Evolutionary conservation across 2,888 invertebrate genomes (phyloP), one percentile per base, ranked within the genome.

Genomic region (Tillus elongatus): DNA sequence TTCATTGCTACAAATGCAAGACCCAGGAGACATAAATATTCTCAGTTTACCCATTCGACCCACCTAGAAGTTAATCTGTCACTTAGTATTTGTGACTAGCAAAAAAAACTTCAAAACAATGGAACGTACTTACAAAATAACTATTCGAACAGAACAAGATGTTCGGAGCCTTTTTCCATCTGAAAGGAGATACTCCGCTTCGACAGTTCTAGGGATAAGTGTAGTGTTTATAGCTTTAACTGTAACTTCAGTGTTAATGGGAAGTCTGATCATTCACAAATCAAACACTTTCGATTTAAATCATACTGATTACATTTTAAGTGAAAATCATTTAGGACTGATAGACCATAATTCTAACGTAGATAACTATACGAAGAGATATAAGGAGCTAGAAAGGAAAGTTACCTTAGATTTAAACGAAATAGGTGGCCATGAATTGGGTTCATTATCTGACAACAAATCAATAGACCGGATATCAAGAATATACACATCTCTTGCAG

Each of bases 51-150:
- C n/a, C n/a, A n/a, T n/a, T n/a, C n/a, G n/a, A n/a, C n/a, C n/a
- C n/a, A n/a, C n/a, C n/a, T n/a, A n/a, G n/a, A n/a, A n/a, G n/a
- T n/a, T n/a, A n/a, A n/a, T n/a, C n/a, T n/a, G n/a, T n/a, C n/a
- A n/a, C n/a, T n/a, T n/a, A n/a, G n/a, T n/a, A n/a, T n/a, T n/a
- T n/a, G n/a, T n/a, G n/a, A n/a, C n/a, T n/a, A n/a, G n/a, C n/a
- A n/a, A n/a, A n/a, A n/a, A n/a, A n/a, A n/a, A n/a, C n/a, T n/a
- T n/a, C n/a, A n/a, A n/a, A n/a, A n/a, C n/a, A 40, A 78, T 78
- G 77, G 77, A 79, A 67, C 75, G 75, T 62, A 74, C 78, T 11
- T 79, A 76, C 54, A 77, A 78, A 46, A 74, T 79, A 41, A 76
- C 75, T 67, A 75, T 78, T 53, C 74, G 74, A 57, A 73, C 75